phyloP scores from a whole-genome alignment of 2,888 invertebrate species.

The Pyrrhosoma nymphula region DNA sequence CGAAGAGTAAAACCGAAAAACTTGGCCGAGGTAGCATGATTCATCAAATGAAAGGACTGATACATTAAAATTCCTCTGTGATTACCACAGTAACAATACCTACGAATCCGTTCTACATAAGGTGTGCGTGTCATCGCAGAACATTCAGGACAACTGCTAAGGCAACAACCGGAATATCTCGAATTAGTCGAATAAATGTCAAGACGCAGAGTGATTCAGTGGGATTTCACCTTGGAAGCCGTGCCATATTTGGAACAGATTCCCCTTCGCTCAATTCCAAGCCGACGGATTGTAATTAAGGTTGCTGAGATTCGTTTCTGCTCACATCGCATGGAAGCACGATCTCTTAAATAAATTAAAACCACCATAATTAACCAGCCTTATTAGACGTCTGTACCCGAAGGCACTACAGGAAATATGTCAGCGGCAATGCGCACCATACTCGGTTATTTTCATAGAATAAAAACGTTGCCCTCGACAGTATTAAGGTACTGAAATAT shows the following conservation, averaged over 20 bases:
- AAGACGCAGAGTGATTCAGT: not conserved
- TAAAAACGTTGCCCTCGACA: too few species aligned
- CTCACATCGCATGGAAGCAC: not conserved
- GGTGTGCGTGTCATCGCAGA: not conserved
- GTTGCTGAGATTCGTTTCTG: not conserved
- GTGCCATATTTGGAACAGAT: not conserved
- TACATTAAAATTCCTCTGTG: not conserved
- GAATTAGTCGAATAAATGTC: not conserved
- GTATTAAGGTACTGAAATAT: too few species aligned
- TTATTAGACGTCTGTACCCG: not conserved
- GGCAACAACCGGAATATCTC: slow-evolving; percentile 5
- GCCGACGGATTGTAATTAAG: not conserved
- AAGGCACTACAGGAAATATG: not conserved
- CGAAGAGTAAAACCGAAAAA: too few species aligned
- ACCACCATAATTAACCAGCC: too few species aligned
- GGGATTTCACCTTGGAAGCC: slow-evolving; percentile 33
- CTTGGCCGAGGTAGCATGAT: too few species aligned
- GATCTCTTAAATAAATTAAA: not conserved
- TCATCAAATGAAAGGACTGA: too few species aligned
- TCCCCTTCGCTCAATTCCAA: not conserved
- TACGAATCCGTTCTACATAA: not conserved
- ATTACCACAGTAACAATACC: not conserved
- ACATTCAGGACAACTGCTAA: not conserved
- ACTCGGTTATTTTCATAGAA: not conserved
- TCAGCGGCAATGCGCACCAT: not conserved